These are phyloP conservation scores for Naso thynnoides DNA, from an alignment of 2,797 vertebrate species.

Conservation along the genomic window DNA sequence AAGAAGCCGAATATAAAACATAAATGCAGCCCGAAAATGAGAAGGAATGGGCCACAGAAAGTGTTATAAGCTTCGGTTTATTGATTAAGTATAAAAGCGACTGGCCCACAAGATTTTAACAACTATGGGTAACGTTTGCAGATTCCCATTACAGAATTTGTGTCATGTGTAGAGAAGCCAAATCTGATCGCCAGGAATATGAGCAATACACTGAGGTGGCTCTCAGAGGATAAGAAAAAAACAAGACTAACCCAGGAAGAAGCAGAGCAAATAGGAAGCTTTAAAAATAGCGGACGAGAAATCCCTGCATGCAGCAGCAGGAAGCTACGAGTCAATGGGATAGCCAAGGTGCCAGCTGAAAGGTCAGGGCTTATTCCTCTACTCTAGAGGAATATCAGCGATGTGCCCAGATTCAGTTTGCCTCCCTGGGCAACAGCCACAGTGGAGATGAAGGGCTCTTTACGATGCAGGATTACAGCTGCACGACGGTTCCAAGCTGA, in stretches of 20 bases:
- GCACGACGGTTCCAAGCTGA: background rate
- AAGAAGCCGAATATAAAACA: background rate
- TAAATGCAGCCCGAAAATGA: conserved; percentile 2
- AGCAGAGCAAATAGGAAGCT: conserved; percentile 69
- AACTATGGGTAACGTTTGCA: background rate
- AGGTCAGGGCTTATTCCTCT: conserved; percentile 58
- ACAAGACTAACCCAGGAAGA: conserved; percentile 62
- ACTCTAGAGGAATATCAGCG: conserved; percentile 1
- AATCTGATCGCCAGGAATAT: conserved; percentile 7
- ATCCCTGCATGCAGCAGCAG: conserved; percentile 59
- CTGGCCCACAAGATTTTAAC: background rate
- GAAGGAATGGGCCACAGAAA: background rate
- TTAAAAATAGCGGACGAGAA: conserved; percentile 75
- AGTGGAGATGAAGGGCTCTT: background rate
- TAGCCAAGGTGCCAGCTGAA: conserved; percentile 58
- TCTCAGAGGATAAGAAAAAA: conserved; percentile 3
- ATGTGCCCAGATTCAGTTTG: conserved; percentile 40
- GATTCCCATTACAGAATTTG: background rate
- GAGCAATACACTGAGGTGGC: background rate
- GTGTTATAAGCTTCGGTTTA: background rate
- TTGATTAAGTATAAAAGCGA: background rate
- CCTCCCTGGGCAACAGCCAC: conserved; percentile 51
- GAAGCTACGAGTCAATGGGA: conserved; percentile 66
- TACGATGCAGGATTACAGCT: conserved; percentile 7
- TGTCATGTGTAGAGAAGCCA: background rate